Evolutionary conservation across 2,113 vertebrate genomes (phyloP).

Genomic region (human (Homo sapiens)): GRCh38 chr14:92667501-92668000

Average conservation of each 20-base stretch:
- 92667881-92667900: too few relatives aligned
- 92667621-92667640: not conserved
- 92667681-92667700: not conserved
- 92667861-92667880: not conserved
- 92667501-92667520: too few relatives aligned
- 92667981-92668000: not conserved
- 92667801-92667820: not conserved
- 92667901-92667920: too few relatives aligned
- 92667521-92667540: not conserved
- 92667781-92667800: not conserved
- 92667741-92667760: accelerated
- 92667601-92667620: not conserved
- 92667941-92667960: not conserved
- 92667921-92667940: not conserved
- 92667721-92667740: not conserved
- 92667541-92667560: not conserved
- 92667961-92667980: not conserved
- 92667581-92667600: not conserved
- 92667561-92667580: not conserved
- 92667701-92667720: not conserved
- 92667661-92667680: not conserved
- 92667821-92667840: not conserved
- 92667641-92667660: not conserved
- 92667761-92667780: not conserved
- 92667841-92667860: not conserved